Evolutionary conservation across 2,797 vertebrate genomes (phyloP).

Genomic region (Enteromius anoplus): DNA sequence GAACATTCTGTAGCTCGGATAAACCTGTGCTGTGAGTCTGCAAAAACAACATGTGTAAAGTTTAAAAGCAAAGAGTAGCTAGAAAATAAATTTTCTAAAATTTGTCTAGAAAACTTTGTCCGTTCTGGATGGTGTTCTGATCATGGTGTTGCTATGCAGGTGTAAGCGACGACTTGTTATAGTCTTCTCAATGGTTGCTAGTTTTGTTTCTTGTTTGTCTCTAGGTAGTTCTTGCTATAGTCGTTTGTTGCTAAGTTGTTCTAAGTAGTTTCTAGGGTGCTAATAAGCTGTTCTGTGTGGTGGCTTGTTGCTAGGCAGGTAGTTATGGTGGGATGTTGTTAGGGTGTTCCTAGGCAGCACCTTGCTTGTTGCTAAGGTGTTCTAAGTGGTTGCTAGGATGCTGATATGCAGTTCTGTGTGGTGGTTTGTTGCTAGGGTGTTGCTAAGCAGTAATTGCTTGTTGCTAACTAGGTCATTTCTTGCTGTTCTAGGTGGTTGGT

Average conservation of each 20-base stretch:
- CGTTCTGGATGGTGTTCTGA: not conserved
- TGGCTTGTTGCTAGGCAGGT: not conserved
- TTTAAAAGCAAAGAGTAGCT: not conserved
- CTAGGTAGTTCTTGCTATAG: not conserved
- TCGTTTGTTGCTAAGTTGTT: not conserved
- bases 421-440: too few species aligned
- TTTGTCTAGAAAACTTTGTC: not conserved
- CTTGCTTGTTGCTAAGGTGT: not conserved
- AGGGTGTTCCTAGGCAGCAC: not conserved
- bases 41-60: not conserved
- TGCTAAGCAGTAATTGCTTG: too few species aligned
- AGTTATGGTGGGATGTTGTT: not conserved
- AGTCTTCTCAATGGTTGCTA: not conserved
- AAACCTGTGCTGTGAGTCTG: not conserved
- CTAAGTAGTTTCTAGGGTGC: not conserved
- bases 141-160: not conserved
- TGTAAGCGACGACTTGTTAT: not conserved
- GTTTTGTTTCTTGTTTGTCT: not conserved
- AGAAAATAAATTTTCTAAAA: not conserved
- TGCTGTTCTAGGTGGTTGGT: too few species aligned
- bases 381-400: not conserved
- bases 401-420: not conserved
- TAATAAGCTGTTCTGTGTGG: not conserved
- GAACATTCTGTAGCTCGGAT: slow-evolving; percentile 10
- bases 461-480: too few species aligned